Percentiles rank a stretch among this genome's conserved stretches.
Conservation (phyloP, 2,113 vertebrate genomes). For the Aix galericulata region DNA sequence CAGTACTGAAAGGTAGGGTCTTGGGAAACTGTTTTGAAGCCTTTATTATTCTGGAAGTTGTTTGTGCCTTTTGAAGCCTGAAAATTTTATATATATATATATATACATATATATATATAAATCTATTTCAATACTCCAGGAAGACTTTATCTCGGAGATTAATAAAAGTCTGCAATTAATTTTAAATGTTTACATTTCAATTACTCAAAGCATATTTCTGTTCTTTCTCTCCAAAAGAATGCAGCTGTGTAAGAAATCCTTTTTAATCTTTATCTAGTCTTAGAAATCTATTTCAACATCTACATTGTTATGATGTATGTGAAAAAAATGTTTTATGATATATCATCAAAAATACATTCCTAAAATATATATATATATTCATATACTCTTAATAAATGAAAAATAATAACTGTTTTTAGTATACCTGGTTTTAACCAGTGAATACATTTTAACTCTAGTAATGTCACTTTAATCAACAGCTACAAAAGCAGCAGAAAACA, state of each 20-base stretch:
- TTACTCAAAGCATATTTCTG: slow-evolving; percentile 79
- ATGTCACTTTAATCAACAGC: not conserved
- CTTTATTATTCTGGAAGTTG: slow-evolving; percentile 50
- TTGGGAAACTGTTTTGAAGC: not conserved
- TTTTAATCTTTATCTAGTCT: slow-evolving; percentile 72
- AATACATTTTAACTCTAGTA: not conserved
- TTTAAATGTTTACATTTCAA: slow-evolving; percentile 84
- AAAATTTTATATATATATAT: slow-evolving; percentile 39
- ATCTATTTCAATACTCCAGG: slow-evolving; percentile 69
- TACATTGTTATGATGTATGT: not conserved
- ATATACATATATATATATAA: not conserved
- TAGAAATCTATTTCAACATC: slow-evolving; percentile 59
- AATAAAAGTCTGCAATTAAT: slow-evolving; percentile 79
- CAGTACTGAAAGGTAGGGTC: not conserved
- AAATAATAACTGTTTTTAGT: not conserved
- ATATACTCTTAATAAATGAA: not conserved
- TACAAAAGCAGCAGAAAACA: not conserved
- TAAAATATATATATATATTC: not conserved
- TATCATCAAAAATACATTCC: not conserved
- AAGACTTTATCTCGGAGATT: slow-evolving; percentile 75
- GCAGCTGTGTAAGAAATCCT: slow-evolving; percentile 48
- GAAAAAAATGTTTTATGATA: not conserved
- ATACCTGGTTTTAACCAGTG: not conserved
- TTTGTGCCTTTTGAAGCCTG: slow-evolving; percentile 62
- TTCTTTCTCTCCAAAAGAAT: slow-evolving; percentile 63